These are phyloP conservation scores for Papilio dardanus DNA, from an alignment of 1,140 invertebrate species.

Conservation along the genomic window DNA sequence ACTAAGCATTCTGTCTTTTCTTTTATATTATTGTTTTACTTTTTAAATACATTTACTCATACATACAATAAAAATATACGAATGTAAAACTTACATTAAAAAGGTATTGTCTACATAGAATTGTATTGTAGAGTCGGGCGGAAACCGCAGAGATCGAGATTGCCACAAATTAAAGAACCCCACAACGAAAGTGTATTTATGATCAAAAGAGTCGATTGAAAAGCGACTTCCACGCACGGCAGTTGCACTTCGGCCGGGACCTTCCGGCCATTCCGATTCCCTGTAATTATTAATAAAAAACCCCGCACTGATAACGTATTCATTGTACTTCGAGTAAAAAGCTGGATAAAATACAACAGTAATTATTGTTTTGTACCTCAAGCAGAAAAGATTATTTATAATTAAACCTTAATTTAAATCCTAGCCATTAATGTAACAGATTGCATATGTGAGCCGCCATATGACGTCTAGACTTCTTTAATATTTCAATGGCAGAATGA, in stretches of 20 bases:
- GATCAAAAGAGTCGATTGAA: conserved; percentile 63
- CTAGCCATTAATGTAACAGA: conserved; percentile 37
- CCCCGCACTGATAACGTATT: conserved; percentile 59
- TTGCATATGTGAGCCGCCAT: conserved; percentile 33
- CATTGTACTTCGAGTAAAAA: conserved; percentile 47
- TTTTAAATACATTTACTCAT: background rate
- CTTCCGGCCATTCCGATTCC: conserved; percentile 63
- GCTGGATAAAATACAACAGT: conserved; percentile 39
- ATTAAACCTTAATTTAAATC: conserved; percentile 45
- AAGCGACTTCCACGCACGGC: conserved; percentile 51
- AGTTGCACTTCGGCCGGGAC: conserved; percentile 62
- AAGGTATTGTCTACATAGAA: conserved; percentile 30
- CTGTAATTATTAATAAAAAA: conserved; percentile 72
- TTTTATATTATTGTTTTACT: no score
- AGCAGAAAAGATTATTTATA: conserved; percentile 29
- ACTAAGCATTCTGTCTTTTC: background rate
- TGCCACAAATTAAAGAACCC: conserved; percentile 70
- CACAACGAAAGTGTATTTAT: conserved; percentile 66
- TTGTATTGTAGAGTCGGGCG: conserved; percentile 47
- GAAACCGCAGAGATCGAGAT: conserved; percentile 69
- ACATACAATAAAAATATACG: background rate
- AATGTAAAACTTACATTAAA: background rate
- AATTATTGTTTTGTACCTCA: conserved; percentile 41
- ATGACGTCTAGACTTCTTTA: conserved; percentile 36
- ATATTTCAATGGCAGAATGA: conserved; percentile 30